Conservation (phyloP, 2,797 vertebrate species). For the Argyrosomus regius region DNA sequence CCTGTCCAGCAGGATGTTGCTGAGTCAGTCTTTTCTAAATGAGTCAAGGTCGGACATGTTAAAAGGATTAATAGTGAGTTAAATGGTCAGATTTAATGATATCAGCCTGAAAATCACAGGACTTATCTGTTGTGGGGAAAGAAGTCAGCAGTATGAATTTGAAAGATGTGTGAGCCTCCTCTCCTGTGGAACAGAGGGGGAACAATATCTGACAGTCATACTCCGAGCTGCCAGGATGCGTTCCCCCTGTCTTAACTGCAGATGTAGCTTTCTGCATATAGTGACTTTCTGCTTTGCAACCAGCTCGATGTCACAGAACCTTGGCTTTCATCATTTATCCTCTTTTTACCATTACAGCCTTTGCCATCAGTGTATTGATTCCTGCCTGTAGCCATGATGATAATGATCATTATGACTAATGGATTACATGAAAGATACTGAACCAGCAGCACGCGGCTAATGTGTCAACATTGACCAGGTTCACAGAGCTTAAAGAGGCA, state of each 20-base stretch:
- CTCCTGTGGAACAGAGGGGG: too few species aligned
- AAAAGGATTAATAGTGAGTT: slow-evolving; percentile 14
- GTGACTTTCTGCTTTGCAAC: background rate
- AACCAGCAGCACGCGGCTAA: slow-evolving; percentile 48
- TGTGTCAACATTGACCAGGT: slow-evolving; percentile 10
- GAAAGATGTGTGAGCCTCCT: too few species aligned
- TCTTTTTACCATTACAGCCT: slow-evolving; percentile 18
- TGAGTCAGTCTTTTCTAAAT: background rate
- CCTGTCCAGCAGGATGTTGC: background rate
- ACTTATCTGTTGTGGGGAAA: too few species aligned
- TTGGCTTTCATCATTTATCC: slow-evolving; percentile 21
- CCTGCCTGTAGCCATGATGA: slow-evolving; percentile 35
- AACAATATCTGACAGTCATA: too few species aligned
- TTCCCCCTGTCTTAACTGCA: background rate
- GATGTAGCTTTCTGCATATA: background rate
- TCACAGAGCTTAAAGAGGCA: slow-evolving; percentile 3
- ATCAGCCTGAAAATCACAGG: too few species aligned
- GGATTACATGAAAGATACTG: slow-evolving; percentile 50
- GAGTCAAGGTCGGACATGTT: slow-evolving; percentile 5
- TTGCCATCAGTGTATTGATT: slow-evolving; percentile 50
- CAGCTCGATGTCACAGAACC: slow-evolving; percentile 7
- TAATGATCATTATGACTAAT: slow-evolving; percentile 57
- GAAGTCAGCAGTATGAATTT: too few species aligned
- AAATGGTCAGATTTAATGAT: too few species aligned
- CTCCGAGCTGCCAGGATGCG: too few species aligned